Evolutionary conservation across 2,888 invertebrate genomes (phyloP).

Genomic region (Antitype chi): DNA sequence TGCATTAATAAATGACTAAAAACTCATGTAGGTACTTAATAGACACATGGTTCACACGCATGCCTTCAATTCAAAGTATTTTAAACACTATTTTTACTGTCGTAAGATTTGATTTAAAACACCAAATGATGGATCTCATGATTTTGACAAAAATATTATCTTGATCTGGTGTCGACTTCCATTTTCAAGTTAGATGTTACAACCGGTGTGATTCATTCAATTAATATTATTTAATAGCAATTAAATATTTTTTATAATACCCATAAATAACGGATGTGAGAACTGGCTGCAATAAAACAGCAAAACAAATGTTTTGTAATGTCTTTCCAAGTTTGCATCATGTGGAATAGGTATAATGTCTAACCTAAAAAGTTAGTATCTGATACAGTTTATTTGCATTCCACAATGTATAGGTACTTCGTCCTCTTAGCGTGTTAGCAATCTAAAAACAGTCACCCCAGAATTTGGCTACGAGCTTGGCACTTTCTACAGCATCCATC

Average conservation of each 20-base stretch:
- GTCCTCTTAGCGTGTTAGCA: no score
- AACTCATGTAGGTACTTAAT: slow-evolving; percentile 35
- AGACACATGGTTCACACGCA: slow-evolving; percentile 46
- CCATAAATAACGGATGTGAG: slow-evolving; percentile 46
- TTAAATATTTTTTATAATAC: slow-evolving; percentile 40
- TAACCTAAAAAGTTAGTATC: background rate
- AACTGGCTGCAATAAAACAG: slow-evolving; percentile 34
- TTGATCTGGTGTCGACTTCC: slow-evolving; percentile 53
- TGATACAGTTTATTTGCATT: background rate
- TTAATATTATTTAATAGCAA: slow-evolving; percentile 40
- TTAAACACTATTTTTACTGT: slow-evolving; percentile 15
- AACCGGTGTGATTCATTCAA: slow-evolving; percentile 60
- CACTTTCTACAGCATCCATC: no score
- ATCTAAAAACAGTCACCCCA: no score
- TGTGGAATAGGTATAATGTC: background rate
- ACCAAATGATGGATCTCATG: slow-evolving; percentile 3
- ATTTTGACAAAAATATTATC: slow-evolving; percentile 52
- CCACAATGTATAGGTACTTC: no score
- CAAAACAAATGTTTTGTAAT: slow-evolving; percentile 29
- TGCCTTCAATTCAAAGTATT: slow-evolving; percentile 6
- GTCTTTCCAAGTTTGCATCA: background rate
- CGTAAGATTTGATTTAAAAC: slow-evolving; percentile 24
- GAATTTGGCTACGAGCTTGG: no score
- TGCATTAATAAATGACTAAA: slow-evolving; percentile 64
- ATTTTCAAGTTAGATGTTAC: slow-evolving; percentile 41